Conservation (phyloP, 1,140 invertebrate species). For the Galleria mellonella region DNA sequence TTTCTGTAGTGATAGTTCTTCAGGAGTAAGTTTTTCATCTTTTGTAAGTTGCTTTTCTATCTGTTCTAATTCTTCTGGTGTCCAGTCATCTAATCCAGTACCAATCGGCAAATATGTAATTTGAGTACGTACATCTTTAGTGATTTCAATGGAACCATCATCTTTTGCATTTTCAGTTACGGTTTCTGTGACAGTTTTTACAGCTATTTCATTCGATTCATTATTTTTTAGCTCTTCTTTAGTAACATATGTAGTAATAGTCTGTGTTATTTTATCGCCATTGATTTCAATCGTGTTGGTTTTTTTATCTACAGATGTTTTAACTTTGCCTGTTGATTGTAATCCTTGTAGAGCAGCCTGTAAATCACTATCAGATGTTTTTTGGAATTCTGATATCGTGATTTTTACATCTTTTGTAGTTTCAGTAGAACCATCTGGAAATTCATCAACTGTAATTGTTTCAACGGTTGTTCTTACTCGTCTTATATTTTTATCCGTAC, state of each 20-base stretch:
- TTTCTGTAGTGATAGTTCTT: conserved; percentile 28
- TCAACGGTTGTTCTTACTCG: conserved; percentile 66
- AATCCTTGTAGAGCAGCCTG: conserved; percentile 58
- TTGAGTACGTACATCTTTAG: conserved; percentile 69
- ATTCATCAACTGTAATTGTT: conserved; percentile 69
- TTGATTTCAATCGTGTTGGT: conserved; percentile 46
- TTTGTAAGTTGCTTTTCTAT: conserved; percentile 42
- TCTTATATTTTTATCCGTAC: conserved; percentile 54
- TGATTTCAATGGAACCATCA: conserved; percentile 64
- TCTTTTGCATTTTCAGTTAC: conserved; percentile 58
- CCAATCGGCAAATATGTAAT: conserved; percentile 69
- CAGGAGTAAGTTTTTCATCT: conserved; percentile 32
- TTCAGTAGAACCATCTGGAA: conserved; percentile 66
- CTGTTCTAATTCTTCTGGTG: conserved; percentile 56
- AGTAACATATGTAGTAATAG: conserved; percentile 55
- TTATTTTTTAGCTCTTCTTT: conserved; percentile 67
- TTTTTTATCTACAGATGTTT: conserved; percentile 60
- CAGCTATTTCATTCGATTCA: conserved; percentile 56
- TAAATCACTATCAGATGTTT: conserved; percentile 62
- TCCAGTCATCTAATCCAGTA: conserved; percentile 63
- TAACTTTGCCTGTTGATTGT: conserved; percentile 57
- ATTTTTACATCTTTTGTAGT: conserved; percentile 73
- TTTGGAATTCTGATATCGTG: conserved; percentile 70
- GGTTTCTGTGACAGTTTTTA: conserved; percentile 70
- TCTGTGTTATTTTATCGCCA: conserved; percentile 55